phyloP scores from a whole-genome alignment of 2,888 invertebrate genomes.

The Meiosimyza platycephala region DNA sequence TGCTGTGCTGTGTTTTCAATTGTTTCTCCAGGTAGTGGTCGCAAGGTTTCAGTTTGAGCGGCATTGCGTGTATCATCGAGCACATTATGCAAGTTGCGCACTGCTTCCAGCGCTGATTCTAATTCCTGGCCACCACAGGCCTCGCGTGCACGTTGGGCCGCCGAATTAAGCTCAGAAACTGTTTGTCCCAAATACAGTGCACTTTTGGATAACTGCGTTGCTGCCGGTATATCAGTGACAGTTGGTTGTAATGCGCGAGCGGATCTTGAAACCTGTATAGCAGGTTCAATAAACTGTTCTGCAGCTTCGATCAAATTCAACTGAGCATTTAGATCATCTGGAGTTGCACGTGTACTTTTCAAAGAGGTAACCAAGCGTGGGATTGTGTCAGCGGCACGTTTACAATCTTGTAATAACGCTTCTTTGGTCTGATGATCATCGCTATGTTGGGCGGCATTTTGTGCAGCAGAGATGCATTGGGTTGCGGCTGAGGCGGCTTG shows the following conservation, averaged over 20 bases:
- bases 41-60: conserved; percentile 77
- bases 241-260: conserved; percentile 87
- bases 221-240: conserved; percentile 80
- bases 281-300: conserved; percentile 84
- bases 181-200: conserved; percentile 65
- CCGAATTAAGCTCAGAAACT: conserved; percentile 69
- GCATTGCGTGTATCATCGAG: conserved; percentile 83
- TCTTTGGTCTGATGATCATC: conserved; percentile 72
- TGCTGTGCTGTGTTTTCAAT: conserved; percentile 70
- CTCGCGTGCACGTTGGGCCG: conserved; percentile 76
- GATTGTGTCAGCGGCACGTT: conserved; percentile 79
- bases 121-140: conserved; percentile 87
- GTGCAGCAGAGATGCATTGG: conserved; percentile 90
- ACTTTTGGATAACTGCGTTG: conserved; percentile 74
- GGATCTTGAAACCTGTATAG: conserved; percentile 79
- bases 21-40: conserved; percentile 88
- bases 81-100: conserved; percentile 83
- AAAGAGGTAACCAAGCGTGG: conserved; percentile 85
- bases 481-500: conserved; percentile 90
- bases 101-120: conserved; percentile 86
- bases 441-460: conserved; percentile 81
- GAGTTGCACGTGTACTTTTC: conserved; percentile 75
- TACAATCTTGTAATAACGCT: conserved; percentile 80
- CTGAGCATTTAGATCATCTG: conserved; percentile 81
- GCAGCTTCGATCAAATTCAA: conserved; percentile 84